phyloP scores from a whole-genome alignment of 2,797 vertebrate species.

The Microctenopoma steveboyesi region DNA sequence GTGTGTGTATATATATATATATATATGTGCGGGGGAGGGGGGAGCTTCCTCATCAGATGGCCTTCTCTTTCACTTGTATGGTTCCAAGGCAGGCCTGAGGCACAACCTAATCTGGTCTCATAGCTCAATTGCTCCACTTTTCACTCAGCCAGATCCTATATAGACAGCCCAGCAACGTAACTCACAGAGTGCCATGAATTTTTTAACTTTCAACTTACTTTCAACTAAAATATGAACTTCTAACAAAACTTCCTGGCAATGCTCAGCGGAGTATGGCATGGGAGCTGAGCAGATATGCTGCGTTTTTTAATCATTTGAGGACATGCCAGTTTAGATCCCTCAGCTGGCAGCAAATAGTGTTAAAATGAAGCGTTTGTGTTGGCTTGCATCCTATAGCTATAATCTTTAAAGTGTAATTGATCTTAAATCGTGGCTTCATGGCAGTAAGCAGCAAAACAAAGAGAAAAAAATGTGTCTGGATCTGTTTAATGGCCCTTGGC shows the following conservation, averaged over 20 bases:
- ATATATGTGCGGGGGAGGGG: not conserved
- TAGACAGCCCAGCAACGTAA: slow-evolving; percentile 25
- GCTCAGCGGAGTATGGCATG: slow-evolving; percentile 18
- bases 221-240: slow-evolving; percentile 42
- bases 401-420: slow-evolving; percentile 51
- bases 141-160: slow-evolving; percentile 53
- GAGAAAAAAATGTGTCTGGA: slow-evolving; percentile 15
- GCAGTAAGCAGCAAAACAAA: slow-evolving; percentile 23
- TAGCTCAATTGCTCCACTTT: slow-evolving; percentile 66
- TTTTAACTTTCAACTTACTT: slow-evolving; percentile 42
- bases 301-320: slow-evolving; percentile 29
- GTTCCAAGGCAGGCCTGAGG: slow-evolving; percentile 61
- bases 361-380: slow-evolving; percentile 46
- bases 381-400: slow-evolving; percentile 40
- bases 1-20: slow-evolving; percentile 13
- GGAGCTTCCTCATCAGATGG: slow-evolving; percentile 58
- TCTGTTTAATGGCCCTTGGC: slow-evolving; percentile 17
- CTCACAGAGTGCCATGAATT: slow-evolving; percentile 52
- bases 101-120: slow-evolving; percentile 67
- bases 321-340: slow-evolving; percentile 46
- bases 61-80: slow-evolving; percentile 50
- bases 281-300: slow-evolving; percentile 32
- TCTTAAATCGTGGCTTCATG: slow-evolving; percentile 20
- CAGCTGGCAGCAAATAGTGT: slow-evolving; percentile 41
- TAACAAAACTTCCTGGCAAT: slow-evolving; percentile 45